Percentiles rank a stretch among this genome's conserved stretches.
These are phyloP conservation scores for Sinocyclocheilus anshuiensis DNA, from an alignment of 2,113 vertebrate species.

Conservation along the genomic window DNA sequence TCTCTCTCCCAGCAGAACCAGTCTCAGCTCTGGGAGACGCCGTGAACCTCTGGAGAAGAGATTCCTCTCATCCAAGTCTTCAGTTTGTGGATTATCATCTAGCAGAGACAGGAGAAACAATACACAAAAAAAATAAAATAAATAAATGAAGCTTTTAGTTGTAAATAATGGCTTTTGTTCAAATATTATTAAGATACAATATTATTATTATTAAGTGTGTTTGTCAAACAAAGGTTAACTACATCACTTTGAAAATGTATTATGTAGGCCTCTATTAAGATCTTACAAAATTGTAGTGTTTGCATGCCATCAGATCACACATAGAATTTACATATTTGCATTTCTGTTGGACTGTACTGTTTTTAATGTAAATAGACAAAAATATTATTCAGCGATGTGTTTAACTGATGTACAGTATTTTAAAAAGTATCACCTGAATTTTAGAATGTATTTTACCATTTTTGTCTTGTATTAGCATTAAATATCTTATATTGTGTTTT, in stretches of 20 bases:
- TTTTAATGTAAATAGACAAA: too few relatives aligned
- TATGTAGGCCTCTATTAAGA: not conserved
- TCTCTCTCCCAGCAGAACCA: conserved; percentile 74
- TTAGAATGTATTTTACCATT: too few relatives aligned
- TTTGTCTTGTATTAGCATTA: too few relatives aligned
- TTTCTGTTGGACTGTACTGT: not conserved
- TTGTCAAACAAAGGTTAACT: not conserved
- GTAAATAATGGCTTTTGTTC: not conserved
- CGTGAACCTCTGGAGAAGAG: conserved; percentile 68
- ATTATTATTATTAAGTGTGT: not conserved
- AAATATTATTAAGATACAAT: not conserved
- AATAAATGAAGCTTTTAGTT: not conserved
- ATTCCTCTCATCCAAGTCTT: conserved; percentile 62
- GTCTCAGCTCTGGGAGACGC: conserved; percentile 68
- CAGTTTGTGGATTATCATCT: conserved; percentile 65
- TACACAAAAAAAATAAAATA: not conserved
- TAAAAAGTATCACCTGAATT: too few relatives aligned
- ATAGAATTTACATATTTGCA: not conserved
- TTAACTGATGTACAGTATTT: too few relatives aligned
- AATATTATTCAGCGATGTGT: too few relatives aligned
- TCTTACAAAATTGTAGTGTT: too few relatives aligned
- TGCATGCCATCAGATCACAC: too few relatives aligned
- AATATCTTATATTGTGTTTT: too few relatives aligned
- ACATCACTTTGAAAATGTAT: not conserved
- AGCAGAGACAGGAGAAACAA: conserved; percentile 3